Conservation (phyloP, 2,113 vertebrate species). For the Boulengeromyrus knoepffleri region DNA sequence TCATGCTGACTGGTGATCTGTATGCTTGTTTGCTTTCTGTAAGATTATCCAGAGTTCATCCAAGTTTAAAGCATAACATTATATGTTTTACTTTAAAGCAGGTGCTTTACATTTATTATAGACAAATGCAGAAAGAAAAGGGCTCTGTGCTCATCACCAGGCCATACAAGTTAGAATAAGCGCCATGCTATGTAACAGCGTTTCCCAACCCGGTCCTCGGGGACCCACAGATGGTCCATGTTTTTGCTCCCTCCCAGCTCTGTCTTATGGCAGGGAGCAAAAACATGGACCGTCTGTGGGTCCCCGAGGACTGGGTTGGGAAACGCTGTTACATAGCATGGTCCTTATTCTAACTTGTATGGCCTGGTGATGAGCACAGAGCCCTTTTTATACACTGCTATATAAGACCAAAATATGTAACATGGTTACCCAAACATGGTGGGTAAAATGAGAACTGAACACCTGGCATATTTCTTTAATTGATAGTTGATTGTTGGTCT, state of each 20-base stretch:
- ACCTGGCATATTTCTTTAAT: background rate
- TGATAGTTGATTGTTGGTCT: background rate
- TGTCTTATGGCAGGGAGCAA: background rate
- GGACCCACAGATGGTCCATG: background rate
- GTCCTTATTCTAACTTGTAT: too few species aligned
- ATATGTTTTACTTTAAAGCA: background rate
- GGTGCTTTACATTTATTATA: background rate
- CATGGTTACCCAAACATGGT: background rate
- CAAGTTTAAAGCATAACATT: background rate
- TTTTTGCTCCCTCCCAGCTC: background rate
- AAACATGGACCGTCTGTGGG: background rate
- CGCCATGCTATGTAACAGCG: background rate
- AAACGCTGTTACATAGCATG: too few species aligned
- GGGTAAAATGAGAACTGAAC: background rate
- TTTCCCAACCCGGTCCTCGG: background rate
- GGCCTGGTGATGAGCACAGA: too few species aligned
- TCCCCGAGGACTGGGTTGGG: too few species aligned
- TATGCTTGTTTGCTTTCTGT: conserved; percentile 2
- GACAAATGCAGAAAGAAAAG: background rate
- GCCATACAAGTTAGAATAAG: background rate
- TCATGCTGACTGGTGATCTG: background rate
- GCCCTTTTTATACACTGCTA: background rate
- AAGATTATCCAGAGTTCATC: background rate
- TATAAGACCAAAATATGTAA: background rate
- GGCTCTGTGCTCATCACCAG: background rate